A percentile compares a stretch with the other conserved stretches of the same genome.
These are phyloP conservation scores for Drosophila greeni DNA, from an alignment of 2,888 invertebrate genomes.

Conservation along the genomic window DNA sequence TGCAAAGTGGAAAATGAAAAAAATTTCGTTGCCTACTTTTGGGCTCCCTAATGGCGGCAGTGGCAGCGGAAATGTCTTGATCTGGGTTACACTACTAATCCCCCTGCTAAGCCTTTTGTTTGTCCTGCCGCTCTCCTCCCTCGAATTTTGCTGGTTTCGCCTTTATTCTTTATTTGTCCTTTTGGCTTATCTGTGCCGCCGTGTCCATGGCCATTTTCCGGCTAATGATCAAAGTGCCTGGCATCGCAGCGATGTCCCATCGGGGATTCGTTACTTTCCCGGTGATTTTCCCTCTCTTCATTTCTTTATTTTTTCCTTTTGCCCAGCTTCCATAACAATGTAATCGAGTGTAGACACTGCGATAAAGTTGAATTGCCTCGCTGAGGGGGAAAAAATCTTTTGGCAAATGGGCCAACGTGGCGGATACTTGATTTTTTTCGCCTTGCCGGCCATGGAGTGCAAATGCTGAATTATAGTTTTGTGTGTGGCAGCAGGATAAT, in stretches of 20 bases:
- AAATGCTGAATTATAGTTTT: constrained; percentile 64
- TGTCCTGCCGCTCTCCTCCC: constrained; percentile 20
- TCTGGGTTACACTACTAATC: constrained; percentile 54
- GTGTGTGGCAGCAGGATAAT: constrained; percentile 38
- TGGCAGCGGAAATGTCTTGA: constrained; percentile 46
- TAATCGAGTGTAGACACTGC: constrained; percentile 65
- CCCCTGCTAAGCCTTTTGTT: constrained; percentile 53
- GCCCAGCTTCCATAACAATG: constrained; percentile 57
- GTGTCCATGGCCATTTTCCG: constrained; percentile 56
- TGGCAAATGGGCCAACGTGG: constrained; percentile 58
- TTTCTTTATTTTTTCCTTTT: neutral
- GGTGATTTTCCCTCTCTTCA: constrained; percentile 4
- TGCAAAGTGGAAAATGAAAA: constrained; percentile 1
- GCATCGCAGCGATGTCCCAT: constrained; percentile 22
- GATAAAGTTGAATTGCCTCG: constrained; percentile 61
- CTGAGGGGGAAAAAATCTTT: constrained; percentile 33
- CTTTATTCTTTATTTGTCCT: constrained; percentile 22
- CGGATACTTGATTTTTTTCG: constrained; percentile 36
- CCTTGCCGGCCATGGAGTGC: constrained; percentile 37
- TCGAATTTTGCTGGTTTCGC: constrained; percentile 21
- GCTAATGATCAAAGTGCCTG: constrained; percentile 65
- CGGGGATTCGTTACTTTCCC: constrained; percentile 33
- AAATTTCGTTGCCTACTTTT: constrained; percentile 26
- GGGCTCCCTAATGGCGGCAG: constrained; percentile 11
- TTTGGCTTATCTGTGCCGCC: constrained; percentile 51